Percentiles rank a stretch among this genome's conserved stretches.
Conservation (phyloP, 2,888 invertebrate species). For the Mactromeris polynyma region DNA sequence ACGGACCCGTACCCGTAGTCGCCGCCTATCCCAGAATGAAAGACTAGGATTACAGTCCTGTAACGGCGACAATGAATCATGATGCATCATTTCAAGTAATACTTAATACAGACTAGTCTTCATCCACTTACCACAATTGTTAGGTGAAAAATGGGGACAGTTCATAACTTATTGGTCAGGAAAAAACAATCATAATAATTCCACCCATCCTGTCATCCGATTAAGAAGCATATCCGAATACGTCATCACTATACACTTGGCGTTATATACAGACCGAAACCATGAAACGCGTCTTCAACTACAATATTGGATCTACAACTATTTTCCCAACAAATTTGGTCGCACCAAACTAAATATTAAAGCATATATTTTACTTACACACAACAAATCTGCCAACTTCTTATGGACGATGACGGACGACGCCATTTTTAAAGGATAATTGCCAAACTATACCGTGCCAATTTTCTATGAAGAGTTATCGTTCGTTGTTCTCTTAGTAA, state of each 20-base stretch:
- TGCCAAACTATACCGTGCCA: background rate
- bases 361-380: conserved; percentile 6
- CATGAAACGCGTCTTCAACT: background rate
- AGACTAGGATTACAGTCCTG: too few relatives aligned
- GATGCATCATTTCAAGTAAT: too few relatives aligned
- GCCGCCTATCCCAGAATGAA: too few relatives aligned
- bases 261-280: background rate
- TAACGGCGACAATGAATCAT: too few relatives aligned
- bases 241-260: background rate
- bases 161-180: too few relatives aligned
- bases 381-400: conserved; percentile 27
- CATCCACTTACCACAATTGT: too few relatives aligned
- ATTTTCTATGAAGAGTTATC: too few relatives aligned
- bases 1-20: too few relatives aligned
- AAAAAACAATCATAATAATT: too few relatives aligned
- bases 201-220: background rate
- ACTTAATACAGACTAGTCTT: too few relatives aligned
- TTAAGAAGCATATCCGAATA: background rate
- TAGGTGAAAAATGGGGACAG: too few relatives aligned
- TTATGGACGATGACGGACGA: background rate
- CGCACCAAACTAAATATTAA: background rate
- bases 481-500: too few relatives aligned
- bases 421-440: conserved; percentile 1
- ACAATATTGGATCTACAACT: background rate
- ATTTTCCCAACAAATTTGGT: background rate